These are phyloP conservation scores for Bovichtus variegatus DNA, from an alignment of 2,797 vertebrate genomes.

Conservation along the genomic window DNA sequence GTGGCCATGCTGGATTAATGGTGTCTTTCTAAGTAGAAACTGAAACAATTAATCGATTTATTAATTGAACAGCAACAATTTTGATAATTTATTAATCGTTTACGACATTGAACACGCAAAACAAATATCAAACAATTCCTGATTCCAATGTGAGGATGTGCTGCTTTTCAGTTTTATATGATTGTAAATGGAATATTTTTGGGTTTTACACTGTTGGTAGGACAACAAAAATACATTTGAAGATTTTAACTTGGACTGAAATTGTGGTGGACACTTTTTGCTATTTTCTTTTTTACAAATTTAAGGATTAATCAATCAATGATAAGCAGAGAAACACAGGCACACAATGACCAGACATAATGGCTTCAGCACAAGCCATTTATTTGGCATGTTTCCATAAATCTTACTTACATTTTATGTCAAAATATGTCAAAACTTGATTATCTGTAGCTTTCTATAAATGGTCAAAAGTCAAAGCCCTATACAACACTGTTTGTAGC, in stretches of 20 bases:
- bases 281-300: background rate
- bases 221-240: background rate
- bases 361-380: constrained; percentile 51
- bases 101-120: background rate
- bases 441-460: constrained; percentile 57
- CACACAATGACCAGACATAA: constrained; percentile 3
- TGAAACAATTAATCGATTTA: background rate
- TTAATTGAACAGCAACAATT: background rate
- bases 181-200: background rate
- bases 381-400: constrained; percentile 67
- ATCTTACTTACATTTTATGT: constrained; percentile 51
- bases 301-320: background rate
- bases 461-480: constrained; percentile 46
- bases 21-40: background rate
- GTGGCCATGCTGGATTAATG: background rate
- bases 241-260: background rate
- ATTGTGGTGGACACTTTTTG: background rate
- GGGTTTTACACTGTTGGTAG: background rate
- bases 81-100: background rate
- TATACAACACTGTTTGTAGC: constrained; percentile 43
- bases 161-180: background rate
- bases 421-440: constrained; percentile 66
- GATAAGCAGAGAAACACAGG: background rate
- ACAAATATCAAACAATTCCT: background rate
- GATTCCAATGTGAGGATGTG: background rate